Evolutionary conservation across 2,113 vertebrate species (phyloP).

Genomic region (Eudyptes chrysolophus): DNA sequence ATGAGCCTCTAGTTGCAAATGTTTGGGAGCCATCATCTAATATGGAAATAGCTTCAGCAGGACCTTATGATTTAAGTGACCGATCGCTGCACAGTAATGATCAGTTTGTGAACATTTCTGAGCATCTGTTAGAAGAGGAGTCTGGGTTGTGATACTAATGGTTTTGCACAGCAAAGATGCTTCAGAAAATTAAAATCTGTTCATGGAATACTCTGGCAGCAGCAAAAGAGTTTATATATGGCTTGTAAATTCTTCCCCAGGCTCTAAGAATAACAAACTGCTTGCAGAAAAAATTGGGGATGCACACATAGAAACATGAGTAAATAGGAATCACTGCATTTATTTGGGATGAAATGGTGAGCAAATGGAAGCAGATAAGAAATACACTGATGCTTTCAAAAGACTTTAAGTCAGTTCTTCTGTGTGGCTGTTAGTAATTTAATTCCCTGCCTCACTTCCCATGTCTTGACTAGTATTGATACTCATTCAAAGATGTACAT

Average conservation of each 20-base stretch:
- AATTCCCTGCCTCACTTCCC: not conserved
- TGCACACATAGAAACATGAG: not conserved
- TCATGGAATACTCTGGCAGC: constrained; percentile 3
- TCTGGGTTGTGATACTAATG: not conserved
- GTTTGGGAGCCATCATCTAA: not conserved
- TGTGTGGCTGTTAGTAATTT: not conserved
- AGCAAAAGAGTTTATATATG: not conserved
- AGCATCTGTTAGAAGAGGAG: not conserved
- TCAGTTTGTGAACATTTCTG: not conserved
- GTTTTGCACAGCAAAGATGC: not conserved
- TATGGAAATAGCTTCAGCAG: not conserved
- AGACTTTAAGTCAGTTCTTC: not conserved
- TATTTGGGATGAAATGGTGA: not conserved
- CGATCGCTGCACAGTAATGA: not conserved
- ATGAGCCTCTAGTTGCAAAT: not conserved
- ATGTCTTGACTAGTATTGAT: not conserved
- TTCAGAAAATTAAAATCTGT: constrained; percentile 24
- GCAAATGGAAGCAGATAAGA: not conserved
- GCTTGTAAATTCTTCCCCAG: not conserved
- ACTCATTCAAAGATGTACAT: not conserved
- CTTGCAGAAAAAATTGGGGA: not conserved
- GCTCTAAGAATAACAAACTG: not conserved
- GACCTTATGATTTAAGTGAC: not conserved
- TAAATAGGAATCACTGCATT: not conserved
- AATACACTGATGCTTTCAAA: not conserved